Conservation (phyloP, 2,113 vertebrate species). For the Solea senegalensis region DNA sequence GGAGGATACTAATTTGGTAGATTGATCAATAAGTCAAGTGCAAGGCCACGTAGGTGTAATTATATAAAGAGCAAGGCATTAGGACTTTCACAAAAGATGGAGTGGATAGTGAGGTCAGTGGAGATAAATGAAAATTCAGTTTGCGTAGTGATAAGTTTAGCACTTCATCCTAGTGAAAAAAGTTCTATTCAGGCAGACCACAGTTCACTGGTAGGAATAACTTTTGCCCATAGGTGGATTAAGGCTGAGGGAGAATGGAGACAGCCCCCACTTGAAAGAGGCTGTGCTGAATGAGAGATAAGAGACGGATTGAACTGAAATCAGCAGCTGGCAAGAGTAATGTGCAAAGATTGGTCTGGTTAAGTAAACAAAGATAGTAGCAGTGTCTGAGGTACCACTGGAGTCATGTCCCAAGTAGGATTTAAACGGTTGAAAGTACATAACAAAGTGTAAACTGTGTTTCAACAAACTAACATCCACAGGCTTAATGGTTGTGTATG, state of each 20-base stretch:
- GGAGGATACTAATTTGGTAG: not conserved
- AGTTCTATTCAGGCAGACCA: not conserved
- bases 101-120: not conserved
- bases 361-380: too few species aligned
- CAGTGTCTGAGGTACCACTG: too few species aligned
- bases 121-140: not conserved
- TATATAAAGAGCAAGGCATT: not conserved
- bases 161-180: not conserved
- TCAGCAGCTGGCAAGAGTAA: slow-evolving; percentile 1
- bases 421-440: too few species aligned
- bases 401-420: too few species aligned
- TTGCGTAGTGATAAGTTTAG: not conserved
- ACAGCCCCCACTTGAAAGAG: not conserved
- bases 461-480: too few species aligned
- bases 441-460: too few species aligned
- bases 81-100: not conserved
- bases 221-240: not conserved
- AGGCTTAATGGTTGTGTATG: too few species aligned
- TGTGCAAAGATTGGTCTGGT: not conserved
- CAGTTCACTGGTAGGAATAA: not conserved
- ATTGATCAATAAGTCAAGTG: not conserved
- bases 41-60: not conserved
- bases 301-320: not conserved
- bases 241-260: not conserved
- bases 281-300: not conserved